These are phyloP conservation scores for Sarotherodon lohbergeri DNA, from an alignment of 2,113 vertebrate genomes.

Conservation along the genomic window DNA sequence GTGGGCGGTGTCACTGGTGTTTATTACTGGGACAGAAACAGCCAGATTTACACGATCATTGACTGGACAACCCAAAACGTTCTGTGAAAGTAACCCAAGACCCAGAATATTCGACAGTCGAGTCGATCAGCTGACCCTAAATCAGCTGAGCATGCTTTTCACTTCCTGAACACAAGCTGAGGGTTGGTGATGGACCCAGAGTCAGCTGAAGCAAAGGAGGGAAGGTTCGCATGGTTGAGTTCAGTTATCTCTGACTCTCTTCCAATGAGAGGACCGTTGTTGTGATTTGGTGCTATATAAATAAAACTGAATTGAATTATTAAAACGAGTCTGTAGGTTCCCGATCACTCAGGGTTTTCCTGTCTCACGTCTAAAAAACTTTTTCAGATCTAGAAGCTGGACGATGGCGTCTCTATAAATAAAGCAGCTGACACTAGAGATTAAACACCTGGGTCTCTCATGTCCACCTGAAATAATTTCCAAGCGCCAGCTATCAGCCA, in stretches of 20 bases:
- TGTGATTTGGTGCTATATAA: background rate
- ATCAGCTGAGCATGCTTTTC: background rate
- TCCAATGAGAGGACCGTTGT: background rate
- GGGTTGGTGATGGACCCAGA: background rate
- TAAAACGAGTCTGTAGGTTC: background rate
- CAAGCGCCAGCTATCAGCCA: background rate
- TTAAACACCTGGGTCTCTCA: fast-evolving
- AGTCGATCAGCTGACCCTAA: background rate
- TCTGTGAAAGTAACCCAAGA: background rate
- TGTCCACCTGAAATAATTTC: background rate
- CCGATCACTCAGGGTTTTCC: background rate
- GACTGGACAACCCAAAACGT: background rate
- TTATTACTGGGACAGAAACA: background rate
- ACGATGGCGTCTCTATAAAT: background rate
- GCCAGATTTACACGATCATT: fast-evolving
- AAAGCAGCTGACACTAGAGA: background rate
- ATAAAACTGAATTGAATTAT: background rate
- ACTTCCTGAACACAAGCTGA: background rate
- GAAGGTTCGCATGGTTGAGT: background rate
- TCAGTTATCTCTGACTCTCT: background rate
- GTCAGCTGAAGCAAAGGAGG: background rate
- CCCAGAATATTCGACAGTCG: background rate
- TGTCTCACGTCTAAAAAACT: background rate
- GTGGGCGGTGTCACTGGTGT: background rate
- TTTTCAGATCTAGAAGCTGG: background rate